Percentiles rank a stretch among this genome's conserved stretches.
Conservation (phyloP, 2,797 vertebrate genomes). For the Chelon labrosus region DNA sequence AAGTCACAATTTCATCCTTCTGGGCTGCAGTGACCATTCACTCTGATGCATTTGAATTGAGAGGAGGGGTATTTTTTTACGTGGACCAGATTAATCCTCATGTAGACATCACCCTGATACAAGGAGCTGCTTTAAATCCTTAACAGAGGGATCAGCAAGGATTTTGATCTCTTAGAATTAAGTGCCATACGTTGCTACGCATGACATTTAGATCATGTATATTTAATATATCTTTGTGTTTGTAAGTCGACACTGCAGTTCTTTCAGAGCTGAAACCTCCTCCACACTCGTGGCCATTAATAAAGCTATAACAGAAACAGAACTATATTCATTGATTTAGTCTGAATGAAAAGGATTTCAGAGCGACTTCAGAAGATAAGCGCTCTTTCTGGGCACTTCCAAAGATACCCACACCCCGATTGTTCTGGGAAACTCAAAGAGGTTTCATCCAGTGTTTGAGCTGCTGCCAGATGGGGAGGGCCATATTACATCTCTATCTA, state of each 20-base stretch:
- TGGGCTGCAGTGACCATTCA: constrained; percentile 11
- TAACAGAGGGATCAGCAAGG: constrained; percentile 11
- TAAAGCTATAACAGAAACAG: constrained; percentile 50
- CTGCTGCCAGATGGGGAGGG: constrained; percentile 59
- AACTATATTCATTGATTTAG: constrained; percentile 59
- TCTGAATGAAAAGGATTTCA: constrained; percentile 62
- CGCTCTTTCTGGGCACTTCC: constrained; percentile 56
- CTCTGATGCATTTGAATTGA: constrained; percentile 38
- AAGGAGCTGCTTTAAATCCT: constrained; percentile 19
- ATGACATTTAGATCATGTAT: constrained; percentile 1
- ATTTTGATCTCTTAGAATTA: constrained; percentile 32
- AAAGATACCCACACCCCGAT: constrained; percentile 69
- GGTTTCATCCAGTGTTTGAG: constrained; percentile 71
- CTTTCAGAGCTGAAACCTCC: constrained; percentile 26
- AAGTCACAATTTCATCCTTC: constrained; percentile 60
- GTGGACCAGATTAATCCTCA: constrained; percentile 38
- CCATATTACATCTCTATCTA: constrained; percentile 72
- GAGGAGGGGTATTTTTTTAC: constrained; percentile 24
- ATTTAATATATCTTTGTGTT: constrained; percentile 1
- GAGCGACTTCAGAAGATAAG: constrained; percentile 70
- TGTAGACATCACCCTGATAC: constrained; percentile 11
- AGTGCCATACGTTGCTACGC: background rate
- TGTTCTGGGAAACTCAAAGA: constrained; percentile 75
- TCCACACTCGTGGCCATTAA: constrained; percentile 48
- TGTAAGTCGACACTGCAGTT: constrained; percentile 15